phyloP scores from a whole-genome alignment of 2,888 invertebrate genomes.

The Liodrosophila aerea region DNA sequence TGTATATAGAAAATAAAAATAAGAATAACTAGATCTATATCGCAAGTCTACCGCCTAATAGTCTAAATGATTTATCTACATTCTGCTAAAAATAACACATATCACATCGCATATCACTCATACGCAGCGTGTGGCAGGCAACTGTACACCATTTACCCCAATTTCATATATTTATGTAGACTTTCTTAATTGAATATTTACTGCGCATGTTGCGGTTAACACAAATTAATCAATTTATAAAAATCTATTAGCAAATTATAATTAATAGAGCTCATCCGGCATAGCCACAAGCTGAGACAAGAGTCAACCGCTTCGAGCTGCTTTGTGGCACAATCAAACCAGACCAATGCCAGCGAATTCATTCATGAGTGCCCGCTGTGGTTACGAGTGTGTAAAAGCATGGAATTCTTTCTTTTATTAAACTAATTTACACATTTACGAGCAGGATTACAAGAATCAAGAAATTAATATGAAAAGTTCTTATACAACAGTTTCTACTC shows the following conservation, averaged over 20 bases:
- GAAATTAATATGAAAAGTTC: not conserved
- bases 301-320: slow-evolving; percentile 66
- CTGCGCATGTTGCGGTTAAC: too few relatives aligned
- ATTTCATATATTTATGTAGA: too few relatives aligned
- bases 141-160: too few relatives aligned
- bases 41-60: too few relatives aligned
- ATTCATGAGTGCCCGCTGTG: slow-evolving; percentile 41
- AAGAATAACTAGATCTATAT: too few relatives aligned
- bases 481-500: not conserved
- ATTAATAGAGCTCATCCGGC: slow-evolving; percentile 22
- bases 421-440: slow-evolving; percentile 50
- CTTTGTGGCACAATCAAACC: slow-evolving; percentile 49
- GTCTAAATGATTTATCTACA: too few relatives aligned
- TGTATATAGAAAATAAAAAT: too few relatives aligned
- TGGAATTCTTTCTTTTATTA: not conserved
- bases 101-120: slow-evolving; percentile 16
- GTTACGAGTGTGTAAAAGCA: not conserved
- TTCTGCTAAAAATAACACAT: too few relatives aligned
- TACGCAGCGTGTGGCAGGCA: slow-evolving; percentile 17
- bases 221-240: not conserved
- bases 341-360: slow-evolving; percentile 52
- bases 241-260: slow-evolving; percentile 4
- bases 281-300: slow-evolving; percentile 16
- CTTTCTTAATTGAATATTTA: too few relatives aligned
- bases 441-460: not conserved